Evolutionary conservation across 2,888 invertebrate species (phyloP), one percentile per base, ranked within the genome.

Genomic region (Ornithoptera alexandrae): DNA sequence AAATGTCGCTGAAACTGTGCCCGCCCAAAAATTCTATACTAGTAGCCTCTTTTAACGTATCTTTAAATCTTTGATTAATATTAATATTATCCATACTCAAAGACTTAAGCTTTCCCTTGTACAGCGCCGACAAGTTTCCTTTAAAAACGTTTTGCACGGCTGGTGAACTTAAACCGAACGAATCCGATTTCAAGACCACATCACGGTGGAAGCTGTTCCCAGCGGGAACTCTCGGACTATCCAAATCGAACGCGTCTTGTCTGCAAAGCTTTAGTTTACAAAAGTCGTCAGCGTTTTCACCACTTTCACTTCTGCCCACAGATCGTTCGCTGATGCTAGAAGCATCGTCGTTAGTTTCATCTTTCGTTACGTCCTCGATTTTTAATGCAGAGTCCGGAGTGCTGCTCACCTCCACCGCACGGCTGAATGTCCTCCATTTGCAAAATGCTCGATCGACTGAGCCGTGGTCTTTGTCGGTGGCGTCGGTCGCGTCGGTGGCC

Each of bases 71-170:
- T 15, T 78, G 77, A 50, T 80, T 80, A 56, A 72, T 76, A 74
- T 84, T 83, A 12, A 93, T 76, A 78, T 90, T 87, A 71, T 93
- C 93, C 79, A 85, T 79, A 78, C 93, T 93, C 62, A 83, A 88
- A 8, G 91, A 84, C 74, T 93, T 93, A 46, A 86, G 86, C 83
- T 88, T 92, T n/a, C 91, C 90, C 62, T 90, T 88, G 70, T 82
- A 90, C 65, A 86, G 79, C 39, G 83, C 84, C 62, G 84, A 84
- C 22, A 85, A 76, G 75, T 81, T 85, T 78, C 79, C 84, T 66
- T 81, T 83, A 67, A 87, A 88, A 69, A 84, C 82, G n/a, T 81
- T 84, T 73, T 78, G 81, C 56, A 81, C 78, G 78, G 78, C 81
- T 20, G 76, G 74, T 72, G 75, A 80, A 39, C 75, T 73, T 20